These are phyloP conservation scores for Tribolium castaneum DNA, from an alignment of 1,140 invertebrate genomes.

Conservation along the genomic window DNA sequence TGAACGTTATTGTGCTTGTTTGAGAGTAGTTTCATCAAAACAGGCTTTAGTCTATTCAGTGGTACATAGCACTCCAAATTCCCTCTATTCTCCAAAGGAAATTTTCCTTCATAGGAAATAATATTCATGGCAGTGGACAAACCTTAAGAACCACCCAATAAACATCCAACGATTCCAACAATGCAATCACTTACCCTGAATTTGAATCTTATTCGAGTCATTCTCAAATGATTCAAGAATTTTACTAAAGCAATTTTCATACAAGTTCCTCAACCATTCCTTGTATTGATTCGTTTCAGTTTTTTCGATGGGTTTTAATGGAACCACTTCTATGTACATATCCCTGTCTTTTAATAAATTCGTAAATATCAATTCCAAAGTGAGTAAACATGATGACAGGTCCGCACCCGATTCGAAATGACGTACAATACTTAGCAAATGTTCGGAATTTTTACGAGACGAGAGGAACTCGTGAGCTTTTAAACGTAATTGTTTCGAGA, in stretches of 20 bases:
- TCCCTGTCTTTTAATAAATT: constrained; percentile 73
- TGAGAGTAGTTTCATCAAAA: constrained; percentile 70
- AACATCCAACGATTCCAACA: background rate
- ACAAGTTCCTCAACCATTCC: constrained; percentile 71
- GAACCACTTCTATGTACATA: constrained; percentile 69
- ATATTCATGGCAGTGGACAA: constrained; percentile 75
- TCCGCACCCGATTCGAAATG: constrained; percentile 71
- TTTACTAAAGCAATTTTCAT: constrained; percentile 70
- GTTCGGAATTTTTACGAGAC: constrained; percentile 72
- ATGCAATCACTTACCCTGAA: constrained; percentile 63
- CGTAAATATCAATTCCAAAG: constrained; percentile 76
- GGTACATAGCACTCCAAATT: constrained; percentile 70
- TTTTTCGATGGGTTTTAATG: constrained; percentile 67
- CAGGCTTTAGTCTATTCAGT: constrained; percentile 69
- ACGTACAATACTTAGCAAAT: constrained; percentile 72
- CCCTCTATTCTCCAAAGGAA: constrained; percentile 67
- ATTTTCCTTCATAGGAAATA: constrained; percentile 73
- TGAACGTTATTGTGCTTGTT: constrained; percentile 65
- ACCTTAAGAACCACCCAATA: constrained; percentile 59
- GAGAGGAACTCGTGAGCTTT: constrained; percentile 76
- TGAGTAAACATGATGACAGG: constrained; percentile 69
- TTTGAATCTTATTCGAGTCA: constrained; percentile 66
- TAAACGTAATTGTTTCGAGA: constrained; percentile 68
- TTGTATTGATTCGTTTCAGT: constrained; percentile 70
- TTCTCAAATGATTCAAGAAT: constrained; percentile 67